Evolutionary conservation across 2,797 vertebrate genomes (phyloP), one percentile per base, ranked within the genome.

Genomic region (Sebastes itinus): DNA sequence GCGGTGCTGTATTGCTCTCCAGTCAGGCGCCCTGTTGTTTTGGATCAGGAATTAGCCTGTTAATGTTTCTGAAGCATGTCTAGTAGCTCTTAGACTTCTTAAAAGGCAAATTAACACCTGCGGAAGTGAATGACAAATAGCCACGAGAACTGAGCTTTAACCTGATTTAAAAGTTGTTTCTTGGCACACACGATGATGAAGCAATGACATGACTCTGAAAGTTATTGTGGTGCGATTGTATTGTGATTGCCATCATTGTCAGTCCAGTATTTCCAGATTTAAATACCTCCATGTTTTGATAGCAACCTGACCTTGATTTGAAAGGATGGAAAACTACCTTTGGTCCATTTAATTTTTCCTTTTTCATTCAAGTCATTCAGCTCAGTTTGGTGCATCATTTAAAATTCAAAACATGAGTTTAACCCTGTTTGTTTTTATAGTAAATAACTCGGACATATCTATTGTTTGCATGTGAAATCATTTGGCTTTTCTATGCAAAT

Each of bases 31-130:
- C 85, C 79, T 80, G 86, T 88, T 88, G 90, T 85, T 87, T 62
- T 58, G 82, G 60, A 74, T 91, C 86, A 78, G 84, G 77, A 88
- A 81, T 89, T 69, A 75, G 87, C 65, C 74, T 62, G 61, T 82
- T 88, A 87, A 90, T 90, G 90, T 89, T 83, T 83, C 78, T 81
- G 78, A 80, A 82, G 88, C 80, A 59, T 35, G 68, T 82, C 76
- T 70, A 11, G 82, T 56, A 13, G 67, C 78, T 72, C 61, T 73
- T 10, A 2, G 46, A 82, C 70, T 71, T 80, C 72, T 83, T 7
- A 5, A 20, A 49, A 49, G 80, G 68, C 35, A 70, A 73, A 78
- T 86, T 55, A 75, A 73, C 78, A 72, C 55, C 55, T 11, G 13
- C 54, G 58, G 64, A 78, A 65, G 77, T 56, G 35, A 84, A 71